phyloP scores from a whole-genome alignment of 2,888 invertebrate genomes.

The Stenchaetothrips biformis region DNA sequence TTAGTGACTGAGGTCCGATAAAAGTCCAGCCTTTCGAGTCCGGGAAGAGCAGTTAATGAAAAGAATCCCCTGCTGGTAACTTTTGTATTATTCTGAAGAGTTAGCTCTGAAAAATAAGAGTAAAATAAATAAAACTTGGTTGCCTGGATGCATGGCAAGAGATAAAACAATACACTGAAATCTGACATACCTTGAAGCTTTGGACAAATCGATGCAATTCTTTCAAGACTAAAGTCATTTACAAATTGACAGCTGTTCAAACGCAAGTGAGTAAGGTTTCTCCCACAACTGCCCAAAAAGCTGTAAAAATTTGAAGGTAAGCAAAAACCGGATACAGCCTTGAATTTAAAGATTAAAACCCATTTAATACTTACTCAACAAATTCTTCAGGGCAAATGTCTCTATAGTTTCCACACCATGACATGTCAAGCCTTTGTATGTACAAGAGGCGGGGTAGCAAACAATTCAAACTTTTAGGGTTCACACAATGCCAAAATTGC shows the following conservation, averaged over 20 bases:
- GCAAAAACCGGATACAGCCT: conserved; percentile 25
- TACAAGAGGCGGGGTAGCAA: conserved; percentile 58
- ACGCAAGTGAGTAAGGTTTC: conserved; percentile 67
- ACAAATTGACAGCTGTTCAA: conserved; percentile 76
- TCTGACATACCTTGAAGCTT: conserved; percentile 62
- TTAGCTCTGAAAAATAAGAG: conserved; percentile 60
- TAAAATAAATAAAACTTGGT: neutral
- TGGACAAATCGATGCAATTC: conserved; percentile 60
- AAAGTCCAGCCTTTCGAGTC: conserved; percentile 69
- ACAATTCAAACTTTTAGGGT: conserved; percentile 55
- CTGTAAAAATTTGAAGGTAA: conserved; percentile 47
- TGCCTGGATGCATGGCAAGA: neutral
- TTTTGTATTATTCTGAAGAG: conserved; percentile 64
- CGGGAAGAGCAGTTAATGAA: conserved; percentile 55
- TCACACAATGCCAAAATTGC: conserved; percentile 72
- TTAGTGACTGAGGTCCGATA: conserved; percentile 71
- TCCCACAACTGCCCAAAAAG: conserved; percentile 59
- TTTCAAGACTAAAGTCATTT: conserved; percentile 59
- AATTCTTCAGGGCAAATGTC: conserved; percentile 52
- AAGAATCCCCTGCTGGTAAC: conserved; percentile 55
- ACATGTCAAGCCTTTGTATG: conserved; percentile 74
- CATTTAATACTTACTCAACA: conserved; percentile 42
- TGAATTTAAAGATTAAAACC: conserved; percentile 21
- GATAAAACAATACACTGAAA: neutral
- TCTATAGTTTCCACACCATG: conserved; percentile 78